Evolutionary conservation across 2,113 vertebrate species (phyloP), one percentile per base, ranked within the genome.

Genomic region (Microtus montanus): DNA sequence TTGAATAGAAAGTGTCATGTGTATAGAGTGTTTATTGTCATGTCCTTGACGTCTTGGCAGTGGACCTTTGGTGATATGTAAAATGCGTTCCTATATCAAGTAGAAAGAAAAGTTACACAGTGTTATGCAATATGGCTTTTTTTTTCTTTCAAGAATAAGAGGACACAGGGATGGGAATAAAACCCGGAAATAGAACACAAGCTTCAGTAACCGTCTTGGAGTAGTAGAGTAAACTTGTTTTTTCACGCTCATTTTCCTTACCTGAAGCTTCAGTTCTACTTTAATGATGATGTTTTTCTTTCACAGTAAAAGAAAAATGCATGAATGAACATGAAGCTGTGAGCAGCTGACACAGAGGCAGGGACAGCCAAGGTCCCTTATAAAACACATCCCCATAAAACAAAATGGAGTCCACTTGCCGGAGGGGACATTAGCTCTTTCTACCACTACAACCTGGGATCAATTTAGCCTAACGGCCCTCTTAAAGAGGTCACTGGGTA

Each of bases 401-500:
- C 49, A 87, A 78, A 95, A 85, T 47, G 1, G 7, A 84, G 47
- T 82, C 17, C 54, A 49, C 7, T 84, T 94, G 64, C 92, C 30
- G 66, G 0, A 7, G 12, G 66, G 20, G 5, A 87, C 66, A 74
- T n/a, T 52, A 82, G 82, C 49, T 94, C 30, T 92, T 75, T 87
- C 95, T 22, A 12, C 80, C 12, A 71, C 35, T 85, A 49, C 90
- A 68, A 92, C 24, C 44, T 88, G 71, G 33, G 35, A 78, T 78
- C 82, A 88, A 92, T 96, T 79, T 86, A 64, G 92, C 52, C 82
- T 95, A 28, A 12, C 13, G 22, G 61, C 74, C 35, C 66, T 89
- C 47, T 93, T 96, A 88, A 88, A 95, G 88, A 88, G 38, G 73
- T 95, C 63, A 74, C 64, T 77, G 52, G 77, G 68, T 89, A 47